Base-by-base conservation (phyloP, 1,140 invertebrate species). In the Drosophila santomea region DNA sequence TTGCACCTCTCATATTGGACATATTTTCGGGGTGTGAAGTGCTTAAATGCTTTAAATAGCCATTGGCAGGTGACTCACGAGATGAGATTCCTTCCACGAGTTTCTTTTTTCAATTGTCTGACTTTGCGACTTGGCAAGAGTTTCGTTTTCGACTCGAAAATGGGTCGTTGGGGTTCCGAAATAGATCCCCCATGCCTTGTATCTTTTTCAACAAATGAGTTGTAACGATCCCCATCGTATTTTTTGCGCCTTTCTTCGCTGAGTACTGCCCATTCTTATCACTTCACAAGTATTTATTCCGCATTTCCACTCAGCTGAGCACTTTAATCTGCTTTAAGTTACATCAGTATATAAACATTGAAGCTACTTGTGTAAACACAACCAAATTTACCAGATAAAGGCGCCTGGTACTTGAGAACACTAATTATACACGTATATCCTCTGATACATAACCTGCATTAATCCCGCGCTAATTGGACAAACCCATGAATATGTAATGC, bases 21-120 rank as follows among this genome's bases (percentile, higher is more conserved):
- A 80, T 79, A 73, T 78, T 77, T 80, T 52, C 11, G 32, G 20
- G 72, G 20, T 63, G 72, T 75, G 45, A 67, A 76, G 41, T 44
- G 41, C 62, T 59, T 60, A 55, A 61, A 61, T 35, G 38, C 58
- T 52, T 71, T 61, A 85, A 85, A 84, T 84, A 84, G 62, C 52
- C 45, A 35, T 54, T 69, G 60, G 61, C 48, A 83, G 73, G 81
- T 88, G 83, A 88, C 59, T 88, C 83, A 88, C 77, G 50, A 72
- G 54, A 74, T 66, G 54, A 55, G 61, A 41, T 20, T 41, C 43
- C 56, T 68, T 57, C 45, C 62, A 61, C 25, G 50, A 48, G 55
- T 41, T 67, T 72, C 36, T 51, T 41, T 76, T 60, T 62, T 38
- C 39, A 43, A 55, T 52, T 47, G 44, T 50, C 58, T 63, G 43